Evolutionary conservation across 2,888 invertebrate genomes (phyloP).

Genomic region (Meteorus colon): DNA sequence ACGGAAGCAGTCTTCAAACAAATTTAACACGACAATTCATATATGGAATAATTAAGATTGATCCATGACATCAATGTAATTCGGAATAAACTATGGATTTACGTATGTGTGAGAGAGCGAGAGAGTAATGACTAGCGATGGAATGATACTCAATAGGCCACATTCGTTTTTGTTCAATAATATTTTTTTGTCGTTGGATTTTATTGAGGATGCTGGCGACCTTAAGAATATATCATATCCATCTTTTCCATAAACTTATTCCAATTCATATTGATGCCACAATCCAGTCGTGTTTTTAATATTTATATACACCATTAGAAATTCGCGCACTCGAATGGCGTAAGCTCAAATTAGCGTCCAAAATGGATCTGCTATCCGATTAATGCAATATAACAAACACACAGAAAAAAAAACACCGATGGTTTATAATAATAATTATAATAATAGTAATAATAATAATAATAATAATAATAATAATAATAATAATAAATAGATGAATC

Average conservation of each 20-base stretch:
- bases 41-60: constrained; percentile 60
- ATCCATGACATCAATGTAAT: constrained; percentile 44
- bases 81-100: constrained; percentile 36
- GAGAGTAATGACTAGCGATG: constrained; percentile 40
- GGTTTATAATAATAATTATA: constrained; percentile 59
- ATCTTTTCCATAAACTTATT: constrained; percentile 31
- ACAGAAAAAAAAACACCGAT: constrained; percentile 57
- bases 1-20: constrained; percentile 71
- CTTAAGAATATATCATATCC: constrained; percentile 8
- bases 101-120: constrained; percentile 38
- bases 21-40: constrained; percentile 63
- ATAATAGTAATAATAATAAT: constrained; percentile 52
- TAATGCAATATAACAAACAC: constrained; percentile 63
- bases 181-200: background rate
- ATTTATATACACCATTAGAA: constrained; percentile 49
- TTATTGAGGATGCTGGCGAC: constrained; percentile 47
- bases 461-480: constrained; percentile 51
- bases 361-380: constrained; percentile 59
- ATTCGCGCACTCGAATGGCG: constrained; percentile 49
- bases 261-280: constrained; percentile 18
- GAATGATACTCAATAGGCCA: constrained; percentile 46
- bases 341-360: constrained; percentile 63
- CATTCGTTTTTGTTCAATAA: background rate
- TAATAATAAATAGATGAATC: constrained; percentile 54
- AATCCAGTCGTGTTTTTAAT: constrained; percentile 32